These are phyloP conservation scores for Perca flavescens DNA, from an alignment of 2,113 vertebrate genomes.

Conservation along the genomic window DNA sequence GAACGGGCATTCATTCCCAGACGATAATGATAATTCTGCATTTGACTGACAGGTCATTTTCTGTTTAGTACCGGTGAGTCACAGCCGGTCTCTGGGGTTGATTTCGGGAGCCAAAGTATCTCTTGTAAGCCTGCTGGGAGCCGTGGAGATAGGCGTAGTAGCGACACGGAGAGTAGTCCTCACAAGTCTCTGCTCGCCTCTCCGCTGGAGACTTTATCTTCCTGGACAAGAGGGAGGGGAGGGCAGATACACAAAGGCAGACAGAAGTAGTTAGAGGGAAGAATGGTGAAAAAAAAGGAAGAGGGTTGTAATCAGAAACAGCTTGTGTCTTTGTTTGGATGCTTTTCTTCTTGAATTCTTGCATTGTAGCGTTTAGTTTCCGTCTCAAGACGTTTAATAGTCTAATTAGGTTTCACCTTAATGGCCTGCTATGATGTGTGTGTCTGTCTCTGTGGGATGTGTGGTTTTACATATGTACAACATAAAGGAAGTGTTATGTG, in stretches of 20 bases:
- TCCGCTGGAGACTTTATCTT: conserved; percentile 85
- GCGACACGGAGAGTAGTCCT: conserved; percentile 89
- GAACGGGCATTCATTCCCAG: background rate
- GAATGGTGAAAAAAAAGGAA: background rate
- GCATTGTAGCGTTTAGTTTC: background rate
- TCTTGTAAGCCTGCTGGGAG: conserved; percentile 86
- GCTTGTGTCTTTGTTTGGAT: background rate
- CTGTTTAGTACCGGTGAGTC: conserved; percentile 50
- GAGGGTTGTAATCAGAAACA: conserved; percentile 18
- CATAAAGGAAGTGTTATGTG: conserved; percentile 1
- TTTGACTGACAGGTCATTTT: background rate
- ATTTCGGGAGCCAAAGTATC: conserved; percentile 81
- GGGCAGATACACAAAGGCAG: background rate
- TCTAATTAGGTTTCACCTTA: conserved; percentile 23
- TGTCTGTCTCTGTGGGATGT: conserved; percentile 4
- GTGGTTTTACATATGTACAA: conserved; percentile 16
- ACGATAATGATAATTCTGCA: background rate
- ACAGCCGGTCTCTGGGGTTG: conserved; percentile 25
- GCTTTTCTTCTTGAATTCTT: background rate
- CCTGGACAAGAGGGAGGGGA: conserved; percentile 63
- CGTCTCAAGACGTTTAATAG: conserved; percentile 19
- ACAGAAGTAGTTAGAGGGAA: conserved; percentile 6
- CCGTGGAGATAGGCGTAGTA: conserved; percentile 83
- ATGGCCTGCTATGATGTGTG: background rate
- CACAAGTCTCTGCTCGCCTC: conserved; percentile 89